Evolutionary conservation across 1,140 invertebrate species (phyloP), one percentile per base, ranked within the genome.

Genomic region (Drosophila truncata): DNA sequence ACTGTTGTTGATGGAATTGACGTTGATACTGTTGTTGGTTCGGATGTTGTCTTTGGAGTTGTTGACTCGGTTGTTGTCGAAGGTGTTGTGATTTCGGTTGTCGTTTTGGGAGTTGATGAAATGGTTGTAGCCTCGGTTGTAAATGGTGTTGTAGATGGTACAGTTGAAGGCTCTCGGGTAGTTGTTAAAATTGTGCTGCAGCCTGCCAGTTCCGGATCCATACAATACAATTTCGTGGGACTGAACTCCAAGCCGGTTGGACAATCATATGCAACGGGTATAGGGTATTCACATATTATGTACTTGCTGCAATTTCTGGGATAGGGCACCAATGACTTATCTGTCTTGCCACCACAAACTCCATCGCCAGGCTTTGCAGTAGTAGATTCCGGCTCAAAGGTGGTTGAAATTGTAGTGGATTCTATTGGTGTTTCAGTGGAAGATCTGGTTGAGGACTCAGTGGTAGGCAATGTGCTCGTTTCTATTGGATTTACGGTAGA

Each of bases 261-360:
- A 23, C 90, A 91, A 31, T 91, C 90, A 54, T 70, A 78, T 2
- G 79, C 90, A 47, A 86, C 74, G 0, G 90, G 79, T 37, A 91
- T 90, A 10, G 90, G 90, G 3, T 76, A 31, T 16, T 71, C 39
- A 18, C 91, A 91, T 1, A 52, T 20, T 33, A 91, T 91, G 42
- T 82, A 91, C 42, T 91, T 90, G 50, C 54, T 76, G 13, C 91
- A 91, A 58, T 91, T 78, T 50, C 73, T 67, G 1, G 85, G 90
- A 78, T 91, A 91, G 0, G 91, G 85, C 4, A 91, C 77, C 1
- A 44, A 27, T 4, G 73, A 59, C 14, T 71, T 54, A 9, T 78
- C 49, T 0, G 66, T 52, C 35, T 82, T 67, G 16, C 70, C 80
- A 2, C 41, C 59, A 46, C 91, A 91, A 62, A 81, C 52, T 33